Percentiles rank a stretch among this genome's conserved stretches.
Evolutionary conservation across 2,888 invertebrate species (phyloP).

Genomic region (Leistus spinibarbis): DNA sequence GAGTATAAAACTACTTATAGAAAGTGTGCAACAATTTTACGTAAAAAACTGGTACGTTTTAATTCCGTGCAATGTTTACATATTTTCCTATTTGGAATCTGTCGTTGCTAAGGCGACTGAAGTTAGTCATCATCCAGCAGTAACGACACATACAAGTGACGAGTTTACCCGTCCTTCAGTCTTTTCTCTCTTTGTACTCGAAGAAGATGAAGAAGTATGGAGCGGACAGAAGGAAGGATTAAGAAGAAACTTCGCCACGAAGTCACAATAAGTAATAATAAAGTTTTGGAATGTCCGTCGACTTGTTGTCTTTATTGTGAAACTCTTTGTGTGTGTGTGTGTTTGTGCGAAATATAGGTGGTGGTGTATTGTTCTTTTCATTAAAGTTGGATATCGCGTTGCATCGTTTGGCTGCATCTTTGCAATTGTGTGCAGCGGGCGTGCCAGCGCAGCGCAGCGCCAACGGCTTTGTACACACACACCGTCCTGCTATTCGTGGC

Average conservation of each 20-base stretch:
- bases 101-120: not conserved
- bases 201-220: not conserved
- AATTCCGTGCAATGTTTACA: not conserved
- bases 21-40: not conserved
- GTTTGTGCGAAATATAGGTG: slow-evolving; percentile 33
- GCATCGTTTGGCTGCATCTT: slow-evolving; percentile 6
- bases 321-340: slow-evolving; percentile 1
- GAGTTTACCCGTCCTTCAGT: not conserved
- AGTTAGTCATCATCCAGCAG: not conserved
- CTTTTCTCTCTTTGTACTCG: slow-evolving; percentile 7
- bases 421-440: no score
- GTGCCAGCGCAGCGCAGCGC: no score
- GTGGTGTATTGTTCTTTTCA: slow-evolving; percentile 37
- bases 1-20: not conserved
- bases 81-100: not conserved
- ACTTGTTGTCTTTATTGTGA: slow-evolving; percentile 37
- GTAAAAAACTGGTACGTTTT: not conserved
- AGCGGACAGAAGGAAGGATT: slow-evolving; percentile 11
- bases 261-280: slow-evolving; percentile 43
- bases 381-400: slow-evolving; percentile 32
- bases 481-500: no score
- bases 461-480: no score
- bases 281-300: slow-evolving; percentile 41
- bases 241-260: slow-evolving; percentile 26
- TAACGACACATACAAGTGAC: not conserved